Evolutionary conservation across 2,113 vertebrate species (phyloP).

Genomic region (Pterocles gutturalis): DNA sequence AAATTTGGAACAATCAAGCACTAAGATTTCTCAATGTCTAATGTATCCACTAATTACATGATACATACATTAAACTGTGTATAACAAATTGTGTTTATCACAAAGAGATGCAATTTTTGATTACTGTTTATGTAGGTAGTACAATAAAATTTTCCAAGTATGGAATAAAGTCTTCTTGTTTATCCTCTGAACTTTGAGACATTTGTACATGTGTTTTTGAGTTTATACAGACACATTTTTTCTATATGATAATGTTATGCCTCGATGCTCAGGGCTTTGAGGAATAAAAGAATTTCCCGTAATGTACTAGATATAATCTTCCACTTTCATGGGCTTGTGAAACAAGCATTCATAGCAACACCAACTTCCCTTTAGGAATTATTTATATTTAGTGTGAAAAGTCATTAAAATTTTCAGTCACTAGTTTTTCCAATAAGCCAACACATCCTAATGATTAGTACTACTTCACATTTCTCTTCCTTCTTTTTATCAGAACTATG

Average conservation of each 20-base stretch:
- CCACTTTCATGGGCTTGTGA: slow-evolving; percentile 18
- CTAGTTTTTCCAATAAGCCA: slow-evolving; percentile 46
- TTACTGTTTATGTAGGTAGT: neutral
- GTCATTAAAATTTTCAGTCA: slow-evolving; percentile 65
- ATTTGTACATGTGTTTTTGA: neutral
- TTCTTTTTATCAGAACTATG: slow-evolving; percentile 37
- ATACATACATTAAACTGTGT: neutral
- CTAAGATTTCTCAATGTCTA: neutral
- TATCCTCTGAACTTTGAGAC: neutral
- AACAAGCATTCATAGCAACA: neutral
- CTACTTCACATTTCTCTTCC: slow-evolving; percentile 54
- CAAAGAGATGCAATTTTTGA: neutral
- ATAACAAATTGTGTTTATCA: neutral
- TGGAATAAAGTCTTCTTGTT: neutral
- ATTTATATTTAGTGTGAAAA: slow-evolving; percentile 68
- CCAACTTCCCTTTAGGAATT: slow-evolving; percentile 45
- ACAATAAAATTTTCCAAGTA: neutral
- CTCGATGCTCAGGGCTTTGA: neutral
- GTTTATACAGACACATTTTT: neutral
- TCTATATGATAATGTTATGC: neutral
- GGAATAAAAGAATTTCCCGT: slow-evolving; percentile 43
- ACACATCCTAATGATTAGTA: slow-evolving; percentile 55
- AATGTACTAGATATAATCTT: slow-evolving; percentile 43
- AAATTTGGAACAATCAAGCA: neutral
- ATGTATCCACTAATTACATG: neutral